These are phyloP conservation scores for Zonitis immaculata DNA, from an alignment of 2,888 invertebrate genomes.

Conservation along the genomic window DNA sequence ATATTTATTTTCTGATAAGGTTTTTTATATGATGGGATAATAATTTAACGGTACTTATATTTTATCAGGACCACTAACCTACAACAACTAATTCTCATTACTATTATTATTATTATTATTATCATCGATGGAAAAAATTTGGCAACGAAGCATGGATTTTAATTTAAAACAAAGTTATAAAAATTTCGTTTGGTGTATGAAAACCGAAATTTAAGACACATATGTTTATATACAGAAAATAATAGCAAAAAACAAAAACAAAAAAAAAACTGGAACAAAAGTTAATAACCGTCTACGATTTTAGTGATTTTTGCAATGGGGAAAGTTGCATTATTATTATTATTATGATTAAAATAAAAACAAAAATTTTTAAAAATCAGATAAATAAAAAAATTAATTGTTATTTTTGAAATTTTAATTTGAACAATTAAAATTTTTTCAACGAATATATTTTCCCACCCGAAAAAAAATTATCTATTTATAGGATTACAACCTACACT, in stretches of 20 bases:
- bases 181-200: neutral
- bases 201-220: neutral
- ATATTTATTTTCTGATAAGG: neutral
- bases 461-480: neutral
- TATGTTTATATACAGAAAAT: neutral
- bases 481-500: neutral
- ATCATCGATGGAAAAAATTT: no score
- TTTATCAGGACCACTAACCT: neutral
- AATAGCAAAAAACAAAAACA: neutral
- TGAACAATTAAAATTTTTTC: no score
- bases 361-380: neutral
- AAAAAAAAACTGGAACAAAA: neutral
- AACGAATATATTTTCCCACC: neutral
- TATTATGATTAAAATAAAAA: no score
- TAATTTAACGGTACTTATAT: neutral
- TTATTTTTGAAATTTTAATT: no score
- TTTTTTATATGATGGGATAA: neutral
- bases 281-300: neutral
- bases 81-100: neutral
- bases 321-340: no score
- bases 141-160: neutral
- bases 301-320: neutral
- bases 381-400: no score
- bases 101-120: neutral
- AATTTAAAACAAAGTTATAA: neutral